phyloP scores from a whole-genome alignment of 2,113 vertebrate genomes.

The Lepidothrix coronata region DNA sequence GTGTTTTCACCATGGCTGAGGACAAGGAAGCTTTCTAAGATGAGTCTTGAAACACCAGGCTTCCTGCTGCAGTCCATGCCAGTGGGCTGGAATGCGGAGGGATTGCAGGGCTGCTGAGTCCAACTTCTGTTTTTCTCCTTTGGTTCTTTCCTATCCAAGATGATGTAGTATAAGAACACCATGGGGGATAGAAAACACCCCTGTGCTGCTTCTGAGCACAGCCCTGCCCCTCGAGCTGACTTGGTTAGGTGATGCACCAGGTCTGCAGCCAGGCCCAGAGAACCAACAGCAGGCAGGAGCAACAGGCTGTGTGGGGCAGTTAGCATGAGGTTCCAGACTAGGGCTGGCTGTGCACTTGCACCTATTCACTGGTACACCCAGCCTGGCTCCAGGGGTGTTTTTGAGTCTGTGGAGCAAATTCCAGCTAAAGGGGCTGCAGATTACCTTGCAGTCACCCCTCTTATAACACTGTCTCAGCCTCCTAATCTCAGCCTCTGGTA shows the following conservation, averaged over 20 bases:
- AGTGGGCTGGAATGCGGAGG: rapidly evolving
- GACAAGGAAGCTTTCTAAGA: neutral
- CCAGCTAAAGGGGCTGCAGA: neutral
- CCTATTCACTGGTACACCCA: neutral
- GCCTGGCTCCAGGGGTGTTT: neutral
- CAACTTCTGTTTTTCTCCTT: neutral
- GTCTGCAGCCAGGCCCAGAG: neutral
- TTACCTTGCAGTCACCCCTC: neutral
- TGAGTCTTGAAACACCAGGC: neutral
- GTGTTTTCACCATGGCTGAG: neutral
- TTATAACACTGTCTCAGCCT: neutral
- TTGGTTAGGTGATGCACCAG: neutral
- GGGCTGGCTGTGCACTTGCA: neutral
- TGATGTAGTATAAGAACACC: neutral
- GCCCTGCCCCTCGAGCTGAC: neutral
- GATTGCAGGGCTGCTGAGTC: neutral
- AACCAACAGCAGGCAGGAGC: neutral
- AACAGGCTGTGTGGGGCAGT: neutral
- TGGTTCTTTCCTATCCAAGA: neutral
- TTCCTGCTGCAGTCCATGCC: neutral
- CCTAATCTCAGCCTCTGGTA: neutral
- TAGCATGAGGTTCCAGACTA: neutral
- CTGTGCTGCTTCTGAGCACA: neutral
- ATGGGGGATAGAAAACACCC: neutral
- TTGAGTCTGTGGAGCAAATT: neutral